phyloP scores from a whole-genome alignment of 2,888 invertebrate species.

The Troides helena region DNA sequence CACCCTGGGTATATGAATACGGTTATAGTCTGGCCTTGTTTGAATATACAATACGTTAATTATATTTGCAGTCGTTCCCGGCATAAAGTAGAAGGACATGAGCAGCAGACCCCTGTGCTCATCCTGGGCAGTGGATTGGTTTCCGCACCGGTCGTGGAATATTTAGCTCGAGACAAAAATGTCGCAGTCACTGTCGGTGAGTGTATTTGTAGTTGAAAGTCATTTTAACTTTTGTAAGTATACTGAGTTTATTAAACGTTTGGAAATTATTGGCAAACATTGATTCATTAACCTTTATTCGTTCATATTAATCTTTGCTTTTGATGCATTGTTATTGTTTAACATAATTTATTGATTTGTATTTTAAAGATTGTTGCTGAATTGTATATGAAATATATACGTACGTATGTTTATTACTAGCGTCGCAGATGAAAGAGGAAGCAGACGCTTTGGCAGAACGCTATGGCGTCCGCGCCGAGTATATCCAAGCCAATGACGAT shows the following conservation, averaged over 20 bases:
- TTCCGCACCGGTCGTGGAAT: conserved; percentile 96
- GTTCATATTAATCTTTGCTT: no score
- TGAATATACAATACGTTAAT: not conserved
- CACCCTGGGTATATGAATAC: not conserved
- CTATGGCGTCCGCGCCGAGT: conserved; percentile 89
- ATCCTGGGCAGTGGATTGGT: conserved; percentile 98
- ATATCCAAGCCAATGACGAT: conserved; percentile 90
- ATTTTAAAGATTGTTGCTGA: not conserved
- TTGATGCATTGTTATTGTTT: no score
- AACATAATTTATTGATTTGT: no score
- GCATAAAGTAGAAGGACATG: conserved; percentile 85
- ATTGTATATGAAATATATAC: not conserved
- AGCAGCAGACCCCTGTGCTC: conserved; percentile 86
- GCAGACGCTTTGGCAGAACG: conserved; percentile 89
- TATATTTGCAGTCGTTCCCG: conserved; percentile 80
- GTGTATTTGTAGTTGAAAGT: not conserved
- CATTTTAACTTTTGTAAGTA: no score
- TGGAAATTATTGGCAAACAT: no score
- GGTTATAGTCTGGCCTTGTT: no score
- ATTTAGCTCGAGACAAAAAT: conserved; percentile 90
- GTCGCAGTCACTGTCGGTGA: conserved; percentile 90
- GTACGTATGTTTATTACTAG: conserved; percentile 50
- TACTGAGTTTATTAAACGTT: no score
- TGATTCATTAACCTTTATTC: no score
- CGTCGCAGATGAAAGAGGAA: conserved; percentile 92